Evolutionary conservation across 2,113 vertebrate species (phyloP).

Genomic region (Platanista minor): DNA sequence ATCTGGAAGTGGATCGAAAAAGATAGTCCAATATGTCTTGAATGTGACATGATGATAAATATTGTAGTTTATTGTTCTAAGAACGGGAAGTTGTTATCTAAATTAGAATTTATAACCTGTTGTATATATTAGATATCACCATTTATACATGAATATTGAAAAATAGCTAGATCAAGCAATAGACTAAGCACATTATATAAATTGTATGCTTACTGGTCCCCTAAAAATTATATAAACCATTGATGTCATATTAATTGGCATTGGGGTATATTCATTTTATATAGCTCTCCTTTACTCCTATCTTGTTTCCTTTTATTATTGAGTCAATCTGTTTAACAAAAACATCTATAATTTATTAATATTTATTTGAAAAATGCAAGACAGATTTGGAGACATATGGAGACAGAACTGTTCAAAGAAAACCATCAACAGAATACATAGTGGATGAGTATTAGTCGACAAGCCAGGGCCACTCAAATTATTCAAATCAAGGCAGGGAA

Average conservation of each 20-base stretch:
- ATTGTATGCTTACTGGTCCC: not conserved
- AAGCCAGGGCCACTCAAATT: slow-evolving; percentile 38
- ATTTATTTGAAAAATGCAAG: slow-evolving; percentile 58
- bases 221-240: slow-evolving; percentile 27
- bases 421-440: slow-evolving; percentile 46
- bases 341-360: slow-evolving; percentile 58
- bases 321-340: slow-evolving; percentile 47
- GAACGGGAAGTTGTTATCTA: slow-evolving; percentile 19
- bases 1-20: slow-evolving; percentile 14
- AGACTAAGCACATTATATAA: not conserved
- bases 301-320: slow-evolving; percentile 45
- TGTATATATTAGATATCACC: not conserved
- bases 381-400: slow-evolving; percentile 54
- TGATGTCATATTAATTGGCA: not conserved
- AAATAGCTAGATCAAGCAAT: not conserved
- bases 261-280: not conserved
- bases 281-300: not conserved
- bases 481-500: slow-evolving; percentile 53
- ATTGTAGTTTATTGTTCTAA: slow-evolving; percentile 31
- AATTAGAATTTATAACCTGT: slow-evolving; percentile 33
- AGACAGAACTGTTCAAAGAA: slow-evolving; percentile 50
- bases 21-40: not conserved
- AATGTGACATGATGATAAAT: slow-evolving; percentile 48
- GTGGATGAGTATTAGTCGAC: not conserved
- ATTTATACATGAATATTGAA: not conserved